Conservation (phyloP, 2,113 vertebrate species). For the Nibea coibor region DNA sequence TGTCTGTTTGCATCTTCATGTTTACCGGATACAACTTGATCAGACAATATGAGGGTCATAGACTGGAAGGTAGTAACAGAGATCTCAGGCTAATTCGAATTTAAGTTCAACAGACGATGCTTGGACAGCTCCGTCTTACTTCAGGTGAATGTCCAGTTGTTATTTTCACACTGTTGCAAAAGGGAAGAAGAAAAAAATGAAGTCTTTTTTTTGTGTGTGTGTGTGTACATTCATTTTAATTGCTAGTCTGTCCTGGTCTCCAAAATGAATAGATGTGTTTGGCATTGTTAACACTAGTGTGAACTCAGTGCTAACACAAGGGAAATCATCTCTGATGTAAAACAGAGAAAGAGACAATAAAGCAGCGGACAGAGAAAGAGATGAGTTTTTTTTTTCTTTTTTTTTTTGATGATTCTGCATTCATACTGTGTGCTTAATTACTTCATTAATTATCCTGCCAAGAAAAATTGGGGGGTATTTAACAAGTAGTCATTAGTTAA, state of each 20-base stretch:
- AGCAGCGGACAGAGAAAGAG: conserved; percentile 34
- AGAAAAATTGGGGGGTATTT: conserved; percentile 70
- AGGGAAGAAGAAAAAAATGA: background rate
- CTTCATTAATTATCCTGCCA: conserved; percentile 80
- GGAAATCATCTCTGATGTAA: conserved; percentile 18
- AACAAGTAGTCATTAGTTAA: conserved; percentile 81
- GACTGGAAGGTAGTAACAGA: background rate
- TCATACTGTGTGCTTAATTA: conserved; percentile 72
- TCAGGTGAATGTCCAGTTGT: conserved; percentile 6
- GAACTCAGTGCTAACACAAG: background rate
- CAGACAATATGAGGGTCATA: background rate
- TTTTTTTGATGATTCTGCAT: conserved; percentile 76
- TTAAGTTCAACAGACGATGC: background rate
- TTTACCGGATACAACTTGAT: background rate
- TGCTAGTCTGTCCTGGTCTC: background rate
- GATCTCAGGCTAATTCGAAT: background rate
- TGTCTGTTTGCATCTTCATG: background rate
- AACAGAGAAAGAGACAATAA: conserved; percentile 24
- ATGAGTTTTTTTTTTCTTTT: conserved; percentile 53
- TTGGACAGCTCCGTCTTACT: background rate
- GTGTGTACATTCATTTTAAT: conserved; percentile 3
- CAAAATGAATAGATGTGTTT: background rate
- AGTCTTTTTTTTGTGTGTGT: background rate
- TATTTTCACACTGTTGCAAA: conserved; percentile 4
- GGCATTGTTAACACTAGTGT: background rate